These are phyloP conservation scores for Platynereis dumerilii DNA, from an alignment of 2,888 invertebrate genomes.

Conservation along the genomic window DNA sequence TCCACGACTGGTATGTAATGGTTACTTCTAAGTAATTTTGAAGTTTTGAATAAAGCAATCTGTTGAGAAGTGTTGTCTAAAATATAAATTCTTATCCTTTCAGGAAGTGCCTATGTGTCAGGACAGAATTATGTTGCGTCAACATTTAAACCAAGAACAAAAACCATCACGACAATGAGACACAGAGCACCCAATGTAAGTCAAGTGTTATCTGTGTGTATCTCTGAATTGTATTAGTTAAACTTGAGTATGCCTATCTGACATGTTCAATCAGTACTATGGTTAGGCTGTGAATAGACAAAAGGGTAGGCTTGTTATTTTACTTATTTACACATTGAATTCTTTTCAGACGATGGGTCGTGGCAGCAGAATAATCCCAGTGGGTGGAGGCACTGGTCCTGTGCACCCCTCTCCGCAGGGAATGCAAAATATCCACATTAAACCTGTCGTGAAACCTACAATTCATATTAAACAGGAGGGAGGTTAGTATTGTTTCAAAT, in stretches of 20 bases:
- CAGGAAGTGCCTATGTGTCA: background rate
- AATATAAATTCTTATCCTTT: too few species aligned
- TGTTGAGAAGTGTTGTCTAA: too few species aligned
- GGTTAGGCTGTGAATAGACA: too few species aligned
- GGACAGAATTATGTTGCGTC: slow-evolving; percentile 14
- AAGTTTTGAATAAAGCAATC: too few species aligned
- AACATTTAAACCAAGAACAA: slow-evolving; percentile 19
- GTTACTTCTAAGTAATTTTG: too few species aligned
- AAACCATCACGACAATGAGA: slow-evolving; percentile 19
- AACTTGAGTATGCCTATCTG: too few species aligned
- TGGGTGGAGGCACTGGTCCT: slow-evolving; percentile 45
- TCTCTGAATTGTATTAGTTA: background rate
- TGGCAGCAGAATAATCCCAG: slow-evolving; percentile 55
- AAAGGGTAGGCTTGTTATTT: too few species aligned
- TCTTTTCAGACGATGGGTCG: slow-evolving; percentile 7
- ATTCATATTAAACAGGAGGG: slow-evolving; percentile 61
- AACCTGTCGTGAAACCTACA: slow-evolving; percentile 45
- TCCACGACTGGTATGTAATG: background rate
- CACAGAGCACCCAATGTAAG: slow-evolving; percentile 10
- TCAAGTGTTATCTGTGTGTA: background rate
- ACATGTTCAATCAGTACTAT: too few species aligned
- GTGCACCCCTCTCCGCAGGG: slow-evolving; percentile 21
- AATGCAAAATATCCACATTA: slow-evolving; percentile 47
- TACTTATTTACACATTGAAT: background rate
- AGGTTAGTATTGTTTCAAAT: slow-evolving; percentile 41